A percentile compares a stretch with the other conserved stretches of the same genome.
phyloP scores from a whole-genome alignment of 2,888 invertebrate genomes.

The Ephialtes manifestator region DNA sequence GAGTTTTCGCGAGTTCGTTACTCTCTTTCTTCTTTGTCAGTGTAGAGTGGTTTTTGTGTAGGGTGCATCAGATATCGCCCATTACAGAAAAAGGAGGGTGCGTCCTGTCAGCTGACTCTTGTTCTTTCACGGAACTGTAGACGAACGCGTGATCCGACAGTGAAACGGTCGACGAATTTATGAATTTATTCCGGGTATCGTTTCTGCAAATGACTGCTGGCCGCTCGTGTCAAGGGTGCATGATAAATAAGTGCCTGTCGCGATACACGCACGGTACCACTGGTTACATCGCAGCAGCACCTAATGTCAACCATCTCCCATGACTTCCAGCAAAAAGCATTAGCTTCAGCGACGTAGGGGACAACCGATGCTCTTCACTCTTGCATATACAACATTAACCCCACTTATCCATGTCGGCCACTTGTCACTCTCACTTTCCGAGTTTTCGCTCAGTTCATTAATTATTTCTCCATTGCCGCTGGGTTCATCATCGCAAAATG shows the following conservation, averaged over 20 bases:
- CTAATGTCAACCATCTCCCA: constrained; percentile 35
- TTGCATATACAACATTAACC: constrained; percentile 48
- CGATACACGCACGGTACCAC: constrained; percentile 12
- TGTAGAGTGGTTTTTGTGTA: constrained; percentile 32
- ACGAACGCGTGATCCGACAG: constrained; percentile 27
- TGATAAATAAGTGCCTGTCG: constrained; percentile 57
- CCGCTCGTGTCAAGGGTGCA: constrained; percentile 74
- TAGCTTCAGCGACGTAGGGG: background rate
- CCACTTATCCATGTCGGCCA: constrained; percentile 14
- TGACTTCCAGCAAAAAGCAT: constrained; percentile 46
- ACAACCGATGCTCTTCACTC: constrained; percentile 19
- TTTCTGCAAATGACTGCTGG: constrained; percentile 72
- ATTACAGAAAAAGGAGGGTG: constrained; percentile 61
- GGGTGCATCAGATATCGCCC: constrained; percentile 68
- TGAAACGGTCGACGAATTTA: constrained; percentile 70
- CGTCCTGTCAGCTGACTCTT: constrained; percentile 22
- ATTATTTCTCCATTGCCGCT: constrained; percentile 22
- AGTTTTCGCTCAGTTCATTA: constrained; percentile 11
- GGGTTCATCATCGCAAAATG: background rate
- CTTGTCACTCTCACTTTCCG: constrained; percentile 48
- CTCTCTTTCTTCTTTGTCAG: constrained; percentile 26
- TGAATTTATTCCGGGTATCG: constrained; percentile 76
- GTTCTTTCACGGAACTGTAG: constrained; percentile 37
- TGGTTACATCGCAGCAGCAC: background rate
- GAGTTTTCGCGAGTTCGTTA: constrained; percentile 46